phyloP scores from a whole-genome alignment of 2,888 invertebrate genomes.

The Adelognathus sp. region DNA sequence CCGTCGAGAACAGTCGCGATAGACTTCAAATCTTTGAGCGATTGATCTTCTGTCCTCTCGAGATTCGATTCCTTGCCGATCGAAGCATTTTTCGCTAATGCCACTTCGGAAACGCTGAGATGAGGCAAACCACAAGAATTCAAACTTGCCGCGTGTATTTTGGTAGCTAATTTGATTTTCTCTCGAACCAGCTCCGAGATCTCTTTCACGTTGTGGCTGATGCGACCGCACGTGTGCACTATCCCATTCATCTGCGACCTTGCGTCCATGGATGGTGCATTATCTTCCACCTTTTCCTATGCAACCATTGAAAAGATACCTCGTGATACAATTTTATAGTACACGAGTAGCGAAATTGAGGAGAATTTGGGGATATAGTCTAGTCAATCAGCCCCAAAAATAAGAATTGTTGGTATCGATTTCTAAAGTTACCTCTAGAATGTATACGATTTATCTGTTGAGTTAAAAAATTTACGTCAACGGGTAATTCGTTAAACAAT shows the following conservation, averaged over 20 bases:
- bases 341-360: too few relatives aligned
- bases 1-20: constrained; percentile 64
- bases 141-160: constrained; percentile 68
- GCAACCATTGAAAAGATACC: background rate
- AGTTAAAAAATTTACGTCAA: too few relatives aligned
- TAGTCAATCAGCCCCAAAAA: too few relatives aligned
- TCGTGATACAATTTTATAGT: too few relatives aligned
- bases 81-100: constrained; percentile 64
- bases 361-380: too few relatives aligned
- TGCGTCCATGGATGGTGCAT: background rate
- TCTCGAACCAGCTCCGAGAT: constrained; percentile 66
- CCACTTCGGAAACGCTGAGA: constrained; percentile 66
- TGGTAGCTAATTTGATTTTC: constrained; percentile 66
- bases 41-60: constrained; percentile 47
- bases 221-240: constrained; percentile 62
- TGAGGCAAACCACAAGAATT: constrained; percentile 66
- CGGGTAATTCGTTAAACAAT: too few relatives aligned
- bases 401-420: too few relatives aligned
- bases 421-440: too few relatives aligned
- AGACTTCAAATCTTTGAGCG: constrained; percentile 61
- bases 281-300: constrained; percentile 18
- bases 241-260: constrained; percentile 59
- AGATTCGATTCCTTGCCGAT: constrained; percentile 13
- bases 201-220: constrained; percentile 68
- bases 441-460: too few relatives aligned